A percentile compares a stretch with the other conserved stretches of the same genome.
Conservation (phyloP, 2,888 invertebrate genomes). For the Drosophila barbarae region DNA sequence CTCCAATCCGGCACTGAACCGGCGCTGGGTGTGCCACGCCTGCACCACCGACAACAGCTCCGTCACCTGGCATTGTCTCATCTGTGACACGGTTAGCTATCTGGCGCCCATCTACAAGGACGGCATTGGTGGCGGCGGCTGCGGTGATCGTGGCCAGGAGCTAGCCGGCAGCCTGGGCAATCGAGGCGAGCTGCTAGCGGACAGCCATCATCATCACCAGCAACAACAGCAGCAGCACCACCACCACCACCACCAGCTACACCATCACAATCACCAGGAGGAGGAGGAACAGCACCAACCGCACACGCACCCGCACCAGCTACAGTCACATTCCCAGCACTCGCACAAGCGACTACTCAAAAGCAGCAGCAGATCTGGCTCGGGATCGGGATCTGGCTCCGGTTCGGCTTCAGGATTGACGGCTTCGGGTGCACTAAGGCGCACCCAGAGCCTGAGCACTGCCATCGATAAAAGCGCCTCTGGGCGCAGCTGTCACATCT, state of each 20-base stretch:
- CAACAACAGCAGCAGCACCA: slow-evolving; percentile 28
- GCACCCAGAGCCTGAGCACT: slow-evolving; percentile 79
- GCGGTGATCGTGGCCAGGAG: slow-evolving; percentile 22
- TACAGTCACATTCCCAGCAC: slow-evolving; percentile 42
- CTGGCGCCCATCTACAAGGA: slow-evolving; percentile 80
- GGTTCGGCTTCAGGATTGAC: not conserved
- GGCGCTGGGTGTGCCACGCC: slow-evolving; percentile 80
- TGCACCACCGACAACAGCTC: slow-evolving; percentile 79
- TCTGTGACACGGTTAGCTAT: slow-evolving; percentile 79
- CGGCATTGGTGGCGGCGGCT: slow-evolving; percentile 54
- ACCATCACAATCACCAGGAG: slow-evolving; percentile 22
- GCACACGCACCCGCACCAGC: slow-evolving; percentile 27
- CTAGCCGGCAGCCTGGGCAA: slow-evolving; percentile 26
- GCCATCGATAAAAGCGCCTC: slow-evolving; percentile 75
- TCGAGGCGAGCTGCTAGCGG: slow-evolving; percentile 27
- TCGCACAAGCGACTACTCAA: slow-evolving; percentile 59
- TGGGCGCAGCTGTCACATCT: slow-evolving; percentile 79
- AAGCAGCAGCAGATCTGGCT: slow-evolving; percentile 30
- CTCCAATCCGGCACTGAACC: slow-evolving; percentile 79
- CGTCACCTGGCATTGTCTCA: slow-evolving; percentile 80
- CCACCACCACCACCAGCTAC: slow-evolving; percentile 31
- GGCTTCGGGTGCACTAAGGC: slow-evolving; percentile 60
- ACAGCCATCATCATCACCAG: slow-evolving; percentile 42
- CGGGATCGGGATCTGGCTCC: slow-evolving; percentile 11
- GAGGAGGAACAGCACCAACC: not conserved